A percentile compares a stretch with the other conserved stretches of the same genome.
These are phyloP conservation scores for Podarcis siculus DNA, from an alignment of 2,797 vertebrate genomes.

Conservation along the genomic window DNA sequence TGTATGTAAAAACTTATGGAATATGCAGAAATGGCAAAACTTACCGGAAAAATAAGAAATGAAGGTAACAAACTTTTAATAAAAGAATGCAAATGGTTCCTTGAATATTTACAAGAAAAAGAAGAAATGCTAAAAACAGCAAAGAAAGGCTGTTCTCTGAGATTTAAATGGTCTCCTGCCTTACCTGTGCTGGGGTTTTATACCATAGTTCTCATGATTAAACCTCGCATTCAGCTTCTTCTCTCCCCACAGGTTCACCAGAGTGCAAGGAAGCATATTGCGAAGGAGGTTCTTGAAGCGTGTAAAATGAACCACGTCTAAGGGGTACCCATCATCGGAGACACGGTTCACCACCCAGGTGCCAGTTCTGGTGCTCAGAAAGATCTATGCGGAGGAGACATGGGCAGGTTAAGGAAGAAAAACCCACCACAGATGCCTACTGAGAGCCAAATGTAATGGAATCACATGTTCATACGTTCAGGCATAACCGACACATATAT, in stretches of 20 bases:
- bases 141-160: neutral
- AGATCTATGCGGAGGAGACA: constrained; percentile 73
- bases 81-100: too few species aligned
- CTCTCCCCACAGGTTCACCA: constrained; percentile 76
- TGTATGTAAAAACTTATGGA: too few species aligned
- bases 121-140: too few species aligned
- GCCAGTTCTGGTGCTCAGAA: constrained; percentile 84
- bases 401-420: neutral
- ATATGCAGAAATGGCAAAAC: too few species aligned
- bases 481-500: too few species aligned
- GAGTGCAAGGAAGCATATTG: constrained; percentile 61
- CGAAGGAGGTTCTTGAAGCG: constrained; percentile 66
- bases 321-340: constrained; percentile 76
- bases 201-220: constrained; percentile 81
- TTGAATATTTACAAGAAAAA: too few species aligned
- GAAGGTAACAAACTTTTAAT: too few species aligned
- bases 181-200: constrained; percentile 83
- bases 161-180: neutral
- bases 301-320: constrained; percentile 75
- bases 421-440: neutral
- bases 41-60: too few species aligned
- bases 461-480: neutral
- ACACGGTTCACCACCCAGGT: constrained; percentile 81
- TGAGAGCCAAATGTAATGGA: neutral
- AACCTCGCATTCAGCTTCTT: constrained; percentile 75